Evolutionary conservation across 1,140 invertebrate genomes (phyloP).

Genomic region (Yoshiicerus persimilis): DNA sequence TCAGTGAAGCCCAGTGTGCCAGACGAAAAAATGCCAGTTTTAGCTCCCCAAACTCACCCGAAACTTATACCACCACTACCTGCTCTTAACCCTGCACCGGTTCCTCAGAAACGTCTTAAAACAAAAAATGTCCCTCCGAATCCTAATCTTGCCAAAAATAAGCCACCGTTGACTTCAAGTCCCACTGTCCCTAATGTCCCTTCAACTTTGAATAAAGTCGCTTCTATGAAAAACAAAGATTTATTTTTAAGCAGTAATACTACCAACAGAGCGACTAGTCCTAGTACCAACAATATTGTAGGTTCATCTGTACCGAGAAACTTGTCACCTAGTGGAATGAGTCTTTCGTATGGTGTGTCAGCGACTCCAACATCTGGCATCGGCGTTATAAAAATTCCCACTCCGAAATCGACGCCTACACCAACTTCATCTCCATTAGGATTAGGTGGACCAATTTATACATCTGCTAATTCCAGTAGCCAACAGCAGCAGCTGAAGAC

Average conservation of each 20-base stretch:
- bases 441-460: neutral
- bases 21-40: neutral
- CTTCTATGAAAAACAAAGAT: neutral
- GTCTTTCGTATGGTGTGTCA: neutral
- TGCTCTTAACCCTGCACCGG: neutral
- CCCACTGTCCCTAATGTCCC: neutral
- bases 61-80: neutral
- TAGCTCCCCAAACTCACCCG: neutral
- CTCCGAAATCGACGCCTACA: constrained; percentile 6
- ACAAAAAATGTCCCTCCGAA: constrained; percentile 47
- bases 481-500: neutral
- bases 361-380: neutral
- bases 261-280: neutral
- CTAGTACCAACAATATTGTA: neutral
- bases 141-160: constrained; percentile 37
- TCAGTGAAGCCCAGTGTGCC: neutral
- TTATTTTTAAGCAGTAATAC: neutral
- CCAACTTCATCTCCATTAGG: neutral
- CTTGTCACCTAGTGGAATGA: neutral
- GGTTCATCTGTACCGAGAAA: neutral
- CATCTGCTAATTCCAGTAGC: neutral
- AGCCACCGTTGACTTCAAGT: neutral
- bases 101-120: constrained; percentile 36
- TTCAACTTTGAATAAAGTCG: neutral
- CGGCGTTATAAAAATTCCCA: constrained; percentile 22